Percentiles rank a stretch among this genome's conserved stretches.
These are phyloP conservation scores for Mellilla xanthometata DNA, from an alignment of 2,888 invertebrate genomes.

Conservation along the genomic window DNA sequence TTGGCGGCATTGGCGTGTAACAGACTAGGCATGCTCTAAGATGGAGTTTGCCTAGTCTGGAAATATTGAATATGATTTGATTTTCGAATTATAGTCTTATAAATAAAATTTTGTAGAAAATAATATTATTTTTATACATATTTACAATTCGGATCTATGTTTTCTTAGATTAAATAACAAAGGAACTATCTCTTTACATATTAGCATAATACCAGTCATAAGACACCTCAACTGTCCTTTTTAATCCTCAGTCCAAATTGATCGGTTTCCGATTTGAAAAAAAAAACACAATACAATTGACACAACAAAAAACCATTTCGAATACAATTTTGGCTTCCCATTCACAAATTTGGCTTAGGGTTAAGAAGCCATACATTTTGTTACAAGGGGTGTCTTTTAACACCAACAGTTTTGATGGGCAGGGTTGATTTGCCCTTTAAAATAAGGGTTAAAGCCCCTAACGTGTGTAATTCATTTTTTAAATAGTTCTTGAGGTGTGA, in stretches of 20 bases:
- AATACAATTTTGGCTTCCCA: constrained; percentile 71
- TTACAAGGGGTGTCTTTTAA: constrained; percentile 77
- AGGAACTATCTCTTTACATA: not conserved
- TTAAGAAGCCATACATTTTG: constrained; percentile 73
- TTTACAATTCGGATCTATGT: too few species aligned
- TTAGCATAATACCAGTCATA: not conserved
- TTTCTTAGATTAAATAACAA: too few species aligned
- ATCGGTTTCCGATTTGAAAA: constrained; percentile 37
- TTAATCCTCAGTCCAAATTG: constrained; percentile 35
- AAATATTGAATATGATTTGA: too few species aligned
- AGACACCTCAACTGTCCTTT: constrained; percentile 2
- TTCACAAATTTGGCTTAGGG: constrained; percentile 70
- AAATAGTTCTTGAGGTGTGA: constrained; percentile 24
- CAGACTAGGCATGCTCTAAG: too few species aligned
- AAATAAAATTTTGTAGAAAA: too few species aligned
- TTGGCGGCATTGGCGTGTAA: too few species aligned
- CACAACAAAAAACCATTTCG: constrained; percentile 61
- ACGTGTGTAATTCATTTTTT: constrained; percentile 29
- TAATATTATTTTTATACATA: too few species aligned
- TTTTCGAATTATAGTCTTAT: too few species aligned
- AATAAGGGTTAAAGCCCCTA: constrained; percentile 62
- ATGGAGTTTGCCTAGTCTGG: too few species aligned
- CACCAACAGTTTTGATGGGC: constrained; percentile 67
- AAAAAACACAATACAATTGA: constrained; percentile 48
- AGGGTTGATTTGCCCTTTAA: constrained; percentile 53